Base-by-base conservation (phyloP, 1,140 invertebrate species). In the Cotesia chilonis region DNA sequence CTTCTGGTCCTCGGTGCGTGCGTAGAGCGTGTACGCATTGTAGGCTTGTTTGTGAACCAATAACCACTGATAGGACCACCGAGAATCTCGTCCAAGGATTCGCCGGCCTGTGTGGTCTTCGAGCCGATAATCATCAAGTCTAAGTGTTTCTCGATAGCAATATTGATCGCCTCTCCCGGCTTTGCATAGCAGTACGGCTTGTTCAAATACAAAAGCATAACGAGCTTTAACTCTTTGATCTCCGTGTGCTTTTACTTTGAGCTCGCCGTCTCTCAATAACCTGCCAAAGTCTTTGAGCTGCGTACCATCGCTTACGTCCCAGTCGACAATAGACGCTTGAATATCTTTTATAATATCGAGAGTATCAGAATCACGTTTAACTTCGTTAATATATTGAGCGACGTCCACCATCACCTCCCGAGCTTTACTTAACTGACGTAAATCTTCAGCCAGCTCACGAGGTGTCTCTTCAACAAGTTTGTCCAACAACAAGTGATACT, bases 151-250 rank as follows among this genome's bases (percentile, higher is more conserved):
- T 72, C 96, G 94, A 87, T 92, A 98, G 80, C 92, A 95, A 85
- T 97, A 98, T 79, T 96, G 94, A 81, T 97, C 96, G 72, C 96
- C 94, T 87, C 92, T 91, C 28, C 92, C 89, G 10, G 93, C 90
- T 88, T 99, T 99, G 83, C 97, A 98, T 85, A 99, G 93, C 68
- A 99, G 90, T 87, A 99, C 93, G 36, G 97, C 94, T 90, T 97
- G 97, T 83, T 99, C 96, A 87, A 99, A 99, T 36, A 99, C 92
- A 85, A 99, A 99, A 12, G 97, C 94, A 84, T 97, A 98, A 83
- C 96, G 92, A 55, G 91, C 91, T 82, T 94, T 93, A 1, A 93
- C 88, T 81, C 94, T 93, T 81, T 94, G 93, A 84, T 98, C 96
- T 78, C 93, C 92, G 83, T 98, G 96, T 59, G 92, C 93, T 85